phyloP scores from a whole-genome alignment of 2,113 vertebrate genomes.

The Porphyrio hochstetteri region DNA sequence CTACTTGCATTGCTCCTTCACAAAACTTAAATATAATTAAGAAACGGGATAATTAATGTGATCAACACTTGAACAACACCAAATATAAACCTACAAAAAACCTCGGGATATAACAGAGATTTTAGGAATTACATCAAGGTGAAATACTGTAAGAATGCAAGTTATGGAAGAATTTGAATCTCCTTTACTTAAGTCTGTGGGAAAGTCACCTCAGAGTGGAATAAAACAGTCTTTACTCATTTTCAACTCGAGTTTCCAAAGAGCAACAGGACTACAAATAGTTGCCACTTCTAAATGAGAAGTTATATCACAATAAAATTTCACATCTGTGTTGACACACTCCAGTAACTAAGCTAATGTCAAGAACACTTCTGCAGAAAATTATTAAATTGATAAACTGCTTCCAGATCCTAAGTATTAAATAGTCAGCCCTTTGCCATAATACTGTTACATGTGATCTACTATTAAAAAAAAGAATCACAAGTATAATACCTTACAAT shows the following conservation, averaged over 20 bases:
- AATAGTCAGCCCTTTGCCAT: neutral
- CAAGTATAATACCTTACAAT: neutral
- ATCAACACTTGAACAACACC: neutral
- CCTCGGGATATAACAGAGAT: neutral
- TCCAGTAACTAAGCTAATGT: constrained; percentile 64
- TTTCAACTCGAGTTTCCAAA: constrained; percentile 28
- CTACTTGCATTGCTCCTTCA: neutral
- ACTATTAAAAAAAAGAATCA: neutral
- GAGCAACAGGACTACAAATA: constrained; percentile 30
- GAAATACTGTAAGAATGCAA: neutral
- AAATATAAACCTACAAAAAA: neutral
- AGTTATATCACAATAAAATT: constrained; percentile 57
- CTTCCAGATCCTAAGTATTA: constrained; percentile 20
- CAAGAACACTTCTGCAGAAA: constrained; percentile 57
- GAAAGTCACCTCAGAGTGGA: neutral
- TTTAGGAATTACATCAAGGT: neutral
- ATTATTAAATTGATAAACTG: constrained; percentile 65
- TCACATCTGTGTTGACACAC: constrained; percentile 63
- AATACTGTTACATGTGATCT: neutral
- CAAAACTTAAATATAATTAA: neutral
- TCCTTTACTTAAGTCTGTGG: neutral
- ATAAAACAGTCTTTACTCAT: neutral
- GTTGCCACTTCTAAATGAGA: constrained; percentile 14
- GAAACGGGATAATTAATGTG: neutral
- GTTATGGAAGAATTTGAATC: neutral